Evolutionary conservation across 1,140 invertebrate genomes (phyloP).

Genomic region (Trachymyrmex cornetzi): DNA sequence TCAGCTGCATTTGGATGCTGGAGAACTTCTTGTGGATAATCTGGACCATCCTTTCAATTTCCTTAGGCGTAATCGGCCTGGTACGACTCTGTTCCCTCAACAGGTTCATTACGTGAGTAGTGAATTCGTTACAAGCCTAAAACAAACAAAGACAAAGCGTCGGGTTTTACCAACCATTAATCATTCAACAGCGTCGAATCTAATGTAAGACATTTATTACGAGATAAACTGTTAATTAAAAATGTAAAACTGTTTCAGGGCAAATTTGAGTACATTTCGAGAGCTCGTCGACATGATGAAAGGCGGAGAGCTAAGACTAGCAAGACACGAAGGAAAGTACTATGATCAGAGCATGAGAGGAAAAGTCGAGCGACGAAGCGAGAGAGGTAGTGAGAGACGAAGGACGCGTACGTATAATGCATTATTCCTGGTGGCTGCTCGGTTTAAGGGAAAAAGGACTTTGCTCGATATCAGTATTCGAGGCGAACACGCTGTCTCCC

Average conservation of each 20-base stretch:
- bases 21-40: conserved; percentile 99
- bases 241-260: conserved; percentile 24
- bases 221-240: conserved; percentile 31
- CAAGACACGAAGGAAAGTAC: conserved; percentile 12
- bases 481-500: conserved; percentile 76
- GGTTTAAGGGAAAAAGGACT: conserved; percentile 83
- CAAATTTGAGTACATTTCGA: conserved; percentile 29
- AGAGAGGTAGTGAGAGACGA: conserved; percentile 63
- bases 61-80: conserved; percentile 96
- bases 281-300: conserved; percentile 18
- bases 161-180: background rate
- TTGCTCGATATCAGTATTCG: conserved; percentile 86
- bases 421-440: conserved; percentile 83
- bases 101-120: conserved; percentile 99
- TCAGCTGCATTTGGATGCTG: conserved; percentile 99
- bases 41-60: conserved; percentile 99
- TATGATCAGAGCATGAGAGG: conserved; percentile 29
- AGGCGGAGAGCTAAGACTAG: background rate
- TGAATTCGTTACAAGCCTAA: conserved; percentile 99
- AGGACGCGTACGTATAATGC: conserved; percentile 81
- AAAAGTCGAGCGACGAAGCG: conserved; percentile 50
- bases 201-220: background rate
- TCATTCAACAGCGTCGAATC: background rate
- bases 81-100: conserved; percentile 98
- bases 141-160: conserved; percentile 62